A percentile compares a stretch with the other conserved stretches of the same genome.
These are phyloP conservation scores for Argya squamiceps DNA, from an alignment of 2,797 vertebrate species.

Conservation along the genomic window DNA sequence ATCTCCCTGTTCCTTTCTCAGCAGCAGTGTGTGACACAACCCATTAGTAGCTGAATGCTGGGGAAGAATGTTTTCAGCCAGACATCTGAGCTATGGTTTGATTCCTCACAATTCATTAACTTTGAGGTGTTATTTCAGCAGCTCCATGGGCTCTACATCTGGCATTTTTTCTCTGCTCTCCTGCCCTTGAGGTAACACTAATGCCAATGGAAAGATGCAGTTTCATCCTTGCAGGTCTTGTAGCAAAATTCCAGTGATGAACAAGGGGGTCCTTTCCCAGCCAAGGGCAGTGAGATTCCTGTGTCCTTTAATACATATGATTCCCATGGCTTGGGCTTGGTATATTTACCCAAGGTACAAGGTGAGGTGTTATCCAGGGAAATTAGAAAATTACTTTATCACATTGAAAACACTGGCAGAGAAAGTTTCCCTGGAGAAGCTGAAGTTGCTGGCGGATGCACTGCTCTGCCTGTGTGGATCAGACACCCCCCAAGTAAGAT, in stretches of 20 bases:
- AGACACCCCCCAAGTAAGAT: background rate
- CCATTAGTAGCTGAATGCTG: background rate
- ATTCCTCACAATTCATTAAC: background rate
- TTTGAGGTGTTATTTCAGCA: background rate
- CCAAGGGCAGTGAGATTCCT: background rate
- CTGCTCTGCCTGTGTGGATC: background rate
- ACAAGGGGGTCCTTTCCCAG: background rate
- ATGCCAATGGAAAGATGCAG: background rate
- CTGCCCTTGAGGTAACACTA: background rate
- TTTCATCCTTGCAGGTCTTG: background rate
- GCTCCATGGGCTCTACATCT: background rate
- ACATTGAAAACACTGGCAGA: background rate
- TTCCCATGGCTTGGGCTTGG: background rate
- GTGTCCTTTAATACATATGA: fast-evolving
- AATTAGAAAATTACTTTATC: background rate
- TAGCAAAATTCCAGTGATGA: background rate
- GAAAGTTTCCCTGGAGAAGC: background rate
- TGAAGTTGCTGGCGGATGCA: background rate
- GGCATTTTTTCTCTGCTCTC: background rate
- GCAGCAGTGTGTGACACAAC: background rate
- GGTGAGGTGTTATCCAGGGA: background rate
- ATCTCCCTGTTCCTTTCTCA: background rate
- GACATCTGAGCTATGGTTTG: background rate
- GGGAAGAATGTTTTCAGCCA: background rate
- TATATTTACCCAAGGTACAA: background rate